Evolutionary conservation across 1,140 invertebrate species (phyloP).

Genomic region (Triops cancriformis): DNA sequence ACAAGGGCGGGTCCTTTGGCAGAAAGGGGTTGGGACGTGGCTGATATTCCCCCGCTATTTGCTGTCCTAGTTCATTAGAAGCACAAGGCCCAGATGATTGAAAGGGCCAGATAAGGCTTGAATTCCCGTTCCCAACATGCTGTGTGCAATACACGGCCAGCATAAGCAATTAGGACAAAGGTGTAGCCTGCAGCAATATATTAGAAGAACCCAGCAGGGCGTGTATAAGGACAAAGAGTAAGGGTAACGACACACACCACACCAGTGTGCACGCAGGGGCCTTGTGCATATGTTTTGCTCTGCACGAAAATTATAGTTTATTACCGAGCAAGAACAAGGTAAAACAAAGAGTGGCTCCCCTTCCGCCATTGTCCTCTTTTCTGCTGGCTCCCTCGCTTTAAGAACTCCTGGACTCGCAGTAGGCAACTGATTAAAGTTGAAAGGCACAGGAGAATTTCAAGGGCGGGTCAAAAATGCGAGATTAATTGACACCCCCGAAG

Average conservation of each 20-base stretch:
- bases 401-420: background rate
- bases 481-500: constrained; percentile 1
- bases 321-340: background rate
- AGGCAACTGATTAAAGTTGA: constrained; percentile 7
- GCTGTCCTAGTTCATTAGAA: constrained; percentile 4
- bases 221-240: constrained; percentile 7
- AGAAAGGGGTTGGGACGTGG: background rate
- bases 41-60: background rate
- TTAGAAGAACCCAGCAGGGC: constrained; percentile 3
- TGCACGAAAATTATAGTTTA: background rate
- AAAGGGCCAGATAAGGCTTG: constrained; percentile 10
- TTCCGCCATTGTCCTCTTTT: background rate
- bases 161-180: constrained; percentile 5
- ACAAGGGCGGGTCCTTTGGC: background rate
- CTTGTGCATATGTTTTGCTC: background rate
- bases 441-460: background rate
- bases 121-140: background rate
- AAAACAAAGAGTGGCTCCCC: background rate
- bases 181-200: constrained; percentile 4
- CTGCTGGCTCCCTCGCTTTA: background rate
- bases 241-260: background rate
- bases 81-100: constrained; percentile 9
- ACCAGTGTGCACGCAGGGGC: background rate
- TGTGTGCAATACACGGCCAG: background rate
- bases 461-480: constrained; percentile 8